Base-by-base conservation (phyloP, 2,888 invertebrate genomes). In the Agriotes lineatus region DNA sequence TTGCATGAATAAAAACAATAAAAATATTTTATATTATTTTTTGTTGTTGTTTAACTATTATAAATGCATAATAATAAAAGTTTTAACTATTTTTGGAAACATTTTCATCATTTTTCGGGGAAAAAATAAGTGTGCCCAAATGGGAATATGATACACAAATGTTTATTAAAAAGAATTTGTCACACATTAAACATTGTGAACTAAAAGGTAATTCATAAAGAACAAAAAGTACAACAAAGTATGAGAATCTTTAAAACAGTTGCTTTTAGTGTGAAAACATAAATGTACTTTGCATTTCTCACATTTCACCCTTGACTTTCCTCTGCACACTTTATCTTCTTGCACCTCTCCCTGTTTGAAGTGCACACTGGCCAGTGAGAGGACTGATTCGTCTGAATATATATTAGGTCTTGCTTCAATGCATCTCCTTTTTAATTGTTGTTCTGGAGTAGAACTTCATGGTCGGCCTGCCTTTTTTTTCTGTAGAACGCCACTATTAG, bases 221-320 rank as follows among this genome's bases (percentile, higher is more conserved):
- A n/a, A n/a, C n/a, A n/a, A n/a, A n/a, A n/a, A n/a, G n/a, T n/a
- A n/a, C n/a, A n/a, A n/a, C n/a, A n/a, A n/a, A n/a, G n/a, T 19
- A 44, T 44, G 44, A 44, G 18, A 44, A n/a, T 7, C 9, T 19
- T 18, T 2, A 7, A 44, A 44, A 7, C 44, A 44, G 14, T 44
- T 44, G 18, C 18, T 44, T 2, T 50, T 50, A 3, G 14, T 22
- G 12, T n/a, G 64, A 48, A 66, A 60, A 66, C 25, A 16, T 12
- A 62, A 61, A 61, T 30, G 30, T 19, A 30, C 25, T 3, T 66
- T 50, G 25, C 59, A 66, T 50, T 66, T 66, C 22, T 45, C 39
- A 37, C 59, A 60, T 60, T 66, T 66, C 12, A 60, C 60, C 12
- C 59, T 35, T 2, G 66, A 66, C 39, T 66, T 66, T 50, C 66